Evolutionary conservation across 2,797 vertebrate genomes (phyloP).

Genomic region (Oceanodroma leucorhoa): DNA sequence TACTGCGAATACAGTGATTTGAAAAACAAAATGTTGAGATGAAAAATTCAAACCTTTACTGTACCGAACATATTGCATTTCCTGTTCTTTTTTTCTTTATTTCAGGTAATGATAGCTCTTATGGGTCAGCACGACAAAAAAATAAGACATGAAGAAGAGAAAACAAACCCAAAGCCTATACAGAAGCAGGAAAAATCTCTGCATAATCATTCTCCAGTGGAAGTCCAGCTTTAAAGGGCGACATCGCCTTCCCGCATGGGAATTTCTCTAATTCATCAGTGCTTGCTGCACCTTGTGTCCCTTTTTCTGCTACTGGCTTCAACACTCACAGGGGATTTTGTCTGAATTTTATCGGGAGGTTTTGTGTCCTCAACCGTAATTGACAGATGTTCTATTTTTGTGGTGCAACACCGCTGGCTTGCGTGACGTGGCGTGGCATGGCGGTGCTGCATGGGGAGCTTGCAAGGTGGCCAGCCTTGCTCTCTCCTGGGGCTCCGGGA

Average conservation of each 20-base stretch:
- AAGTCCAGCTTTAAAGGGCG: neutral
- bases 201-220: neutral
- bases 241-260: neutral
- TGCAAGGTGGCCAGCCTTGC: neutral
- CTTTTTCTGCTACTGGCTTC: neutral
- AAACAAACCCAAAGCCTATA: neutral
- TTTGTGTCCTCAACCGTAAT: constrained; percentile 37
- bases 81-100: neutral
- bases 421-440: neutral
- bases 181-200: neutral
- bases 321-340: neutral
- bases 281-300: neutral
- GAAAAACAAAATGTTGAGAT: constrained; percentile 43
- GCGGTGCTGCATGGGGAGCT: neutral
- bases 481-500: neutral
- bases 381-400: constrained; percentile 53
- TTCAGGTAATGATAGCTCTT: neutral
- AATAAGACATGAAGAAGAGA: neutral
- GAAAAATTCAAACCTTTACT: neutral
- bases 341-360: neutral
- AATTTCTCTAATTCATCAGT: neutral
- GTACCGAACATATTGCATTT: neutral
- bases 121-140: neutral
- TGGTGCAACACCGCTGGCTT: neutral
- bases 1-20: constrained; percentile 48